Percentiles rank a stretch among this genome's conserved stretches.
phyloP scores from a whole-genome alignment of 1,140 invertebrate genomes.

The Papilio helenus region DNA sequence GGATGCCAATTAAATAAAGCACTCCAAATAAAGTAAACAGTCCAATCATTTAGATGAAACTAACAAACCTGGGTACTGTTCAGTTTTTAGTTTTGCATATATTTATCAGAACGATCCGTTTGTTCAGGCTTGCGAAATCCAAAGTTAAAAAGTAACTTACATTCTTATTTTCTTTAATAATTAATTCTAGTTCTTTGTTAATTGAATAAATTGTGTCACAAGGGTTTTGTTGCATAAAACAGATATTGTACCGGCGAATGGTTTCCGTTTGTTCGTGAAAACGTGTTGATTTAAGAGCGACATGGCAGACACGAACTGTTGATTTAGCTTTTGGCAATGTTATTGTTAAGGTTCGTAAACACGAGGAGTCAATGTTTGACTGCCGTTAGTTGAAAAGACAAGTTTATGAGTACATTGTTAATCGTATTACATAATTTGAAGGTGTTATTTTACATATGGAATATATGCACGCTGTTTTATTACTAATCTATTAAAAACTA shows the following conservation, averaged over 20 bases:
- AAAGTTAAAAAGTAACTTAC: background rate
- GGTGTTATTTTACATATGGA: too few species aligned
- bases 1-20: too few species aligned
- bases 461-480: too few species aligned
- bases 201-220: background rate
- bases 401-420: background rate
- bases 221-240: constrained; percentile 5
- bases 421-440: background rate
- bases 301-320: constrained; percentile 29
- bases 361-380: constrained; percentile 26
- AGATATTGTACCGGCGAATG: constrained; percentile 16
- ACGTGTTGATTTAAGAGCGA: constrained; percentile 35
- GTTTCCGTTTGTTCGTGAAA: constrained; percentile 17
- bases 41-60: too few species aligned
- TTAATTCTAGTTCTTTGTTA: background rate
- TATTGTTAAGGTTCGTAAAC: constrained; percentile 27
- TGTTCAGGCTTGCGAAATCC: too few species aligned
- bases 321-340: constrained; percentile 28
- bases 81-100: too few species aligned
- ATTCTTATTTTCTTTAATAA: background rate
- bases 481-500: too few species aligned
- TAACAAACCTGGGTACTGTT: too few species aligned
- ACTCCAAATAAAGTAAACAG: too few species aligned
- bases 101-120: too few species aligned
- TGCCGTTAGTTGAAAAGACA: background rate